These are phyloP conservation scores for Petrosia ficiformis DNA, from an alignment of 37 sponge, comb jelly and placozoan genomes.

Conservation along the genomic window DNA sequence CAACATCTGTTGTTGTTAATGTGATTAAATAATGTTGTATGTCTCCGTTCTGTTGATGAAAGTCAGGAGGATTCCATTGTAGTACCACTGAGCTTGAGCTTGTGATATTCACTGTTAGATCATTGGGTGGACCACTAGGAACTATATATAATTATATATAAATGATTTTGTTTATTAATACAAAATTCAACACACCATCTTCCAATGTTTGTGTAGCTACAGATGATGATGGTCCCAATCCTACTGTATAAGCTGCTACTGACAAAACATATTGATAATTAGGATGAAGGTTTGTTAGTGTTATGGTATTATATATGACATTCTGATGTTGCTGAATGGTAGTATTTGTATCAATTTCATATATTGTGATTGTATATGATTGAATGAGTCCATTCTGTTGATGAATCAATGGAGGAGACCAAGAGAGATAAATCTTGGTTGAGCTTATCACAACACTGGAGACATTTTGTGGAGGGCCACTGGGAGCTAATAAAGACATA, in stretches of 20 bases:
- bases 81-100: background rate
- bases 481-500: background rate
- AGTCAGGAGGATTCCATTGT: slow-evolving; percentile 19
- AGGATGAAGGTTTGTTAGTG: slow-evolving; percentile 7
- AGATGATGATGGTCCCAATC: slow-evolving; percentile 14
- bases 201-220: background rate
- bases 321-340: background rate
- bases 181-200: background rate
- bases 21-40: background rate
- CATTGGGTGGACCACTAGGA: slow-evolving; percentile 4
- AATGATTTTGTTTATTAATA: no score
- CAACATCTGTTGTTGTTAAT: background rate
- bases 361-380: slow-evolving; percentile 11
- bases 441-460: background rate
- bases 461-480: slow-evolving; percentile 2
- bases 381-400: slow-evolving; percentile 21
- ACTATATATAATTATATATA: background rate
- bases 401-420: slow-evolving; percentile 1
- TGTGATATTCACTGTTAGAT: background rate
- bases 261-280: slow-evolving; percentile 15
- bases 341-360: background rate
- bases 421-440: background rate
- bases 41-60: slow-evolving; percentile 16
- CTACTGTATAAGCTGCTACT: slow-evolving; percentile 32
- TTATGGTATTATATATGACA: background rate